These are phyloP conservation scores for Sylvia atricapilla DNA, from an alignment of 2,113 vertebrate genomes.

Conservation along the genomic window DNA sequence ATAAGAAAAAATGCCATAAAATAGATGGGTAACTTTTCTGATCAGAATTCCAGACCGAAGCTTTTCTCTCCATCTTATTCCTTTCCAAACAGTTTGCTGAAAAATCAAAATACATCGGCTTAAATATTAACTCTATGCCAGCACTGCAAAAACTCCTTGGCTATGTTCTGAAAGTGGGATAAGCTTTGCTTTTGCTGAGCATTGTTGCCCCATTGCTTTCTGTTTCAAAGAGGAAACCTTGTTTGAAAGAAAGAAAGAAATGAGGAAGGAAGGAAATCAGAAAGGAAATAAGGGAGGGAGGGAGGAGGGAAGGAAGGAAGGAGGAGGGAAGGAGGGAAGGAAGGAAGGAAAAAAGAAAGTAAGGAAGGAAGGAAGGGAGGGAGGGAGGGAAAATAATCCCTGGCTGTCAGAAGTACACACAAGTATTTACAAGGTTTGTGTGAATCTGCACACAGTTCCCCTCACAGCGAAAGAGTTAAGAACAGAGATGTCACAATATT, in stretches of 20 bases:
- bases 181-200: slow-evolving; percentile 46
- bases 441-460: slow-evolving; percentile 62
- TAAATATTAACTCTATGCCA: not conserved
- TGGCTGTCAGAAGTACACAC: slow-evolving; percentile 64
- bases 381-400: not conserved
- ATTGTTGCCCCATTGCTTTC: slow-evolving; percentile 40
- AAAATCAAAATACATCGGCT: not conserved
- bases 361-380: not conserved
- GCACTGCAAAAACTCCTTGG: slow-evolving; percentile 45
- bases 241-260: not conserved
- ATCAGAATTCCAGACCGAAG: slow-evolving; percentile 54
- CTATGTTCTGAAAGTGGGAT: slow-evolving; percentile 21
- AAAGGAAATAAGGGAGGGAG: not conserved
- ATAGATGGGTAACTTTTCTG: slow-evolving; percentile 7
- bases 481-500: slow-evolving; percentile 72
- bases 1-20: slow-evolving; percentile 8
- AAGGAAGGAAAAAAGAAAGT: not conserved
- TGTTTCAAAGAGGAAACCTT: slow-evolving; percentile 56
- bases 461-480: slow-evolving; percentile 65
- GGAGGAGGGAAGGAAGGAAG: not conserved
- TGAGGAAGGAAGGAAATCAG: not conserved
- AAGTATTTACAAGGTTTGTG: slow-evolving; percentile 72
- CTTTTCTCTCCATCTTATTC: not conserved
- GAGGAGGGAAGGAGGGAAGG: not conserved
- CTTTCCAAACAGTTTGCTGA: slow-evolving; percentile 29